phyloP scores from a whole-genome alignment of 1,140 invertebrate species.

The Xylocopa sonorina region DNA sequence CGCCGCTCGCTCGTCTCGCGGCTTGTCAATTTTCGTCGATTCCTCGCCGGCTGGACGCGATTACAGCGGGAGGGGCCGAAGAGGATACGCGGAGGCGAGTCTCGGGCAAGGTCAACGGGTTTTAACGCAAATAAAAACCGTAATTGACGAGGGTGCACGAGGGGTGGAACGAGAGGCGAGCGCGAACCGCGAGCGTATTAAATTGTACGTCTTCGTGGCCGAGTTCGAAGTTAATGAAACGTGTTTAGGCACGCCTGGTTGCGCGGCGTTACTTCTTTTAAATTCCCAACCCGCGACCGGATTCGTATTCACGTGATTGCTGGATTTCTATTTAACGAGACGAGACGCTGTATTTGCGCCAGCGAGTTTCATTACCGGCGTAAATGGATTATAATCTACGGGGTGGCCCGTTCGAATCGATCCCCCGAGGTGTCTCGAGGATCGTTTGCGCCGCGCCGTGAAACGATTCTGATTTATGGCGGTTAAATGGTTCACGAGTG shows the following conservation, averaged over 20 bases:
- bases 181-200: conserved; percentile 2
- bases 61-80: neutral
- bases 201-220: conserved; percentile 33
- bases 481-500: too few relatives aligned
- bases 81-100: conserved; percentile 29
- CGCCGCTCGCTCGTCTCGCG: neutral
- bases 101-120: conserved; percentile 50
- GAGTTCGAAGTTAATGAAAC: conserved; percentile 53
- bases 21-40: conserved; percentile 39
- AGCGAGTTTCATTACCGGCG: too few relatives aligned
- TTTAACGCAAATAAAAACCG: conserved; percentile 41
- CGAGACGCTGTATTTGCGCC: neutral
- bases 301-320: conserved; percentile 18
- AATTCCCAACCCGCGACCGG: conserved; percentile 12
- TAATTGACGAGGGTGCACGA: conserved; percentile 43
- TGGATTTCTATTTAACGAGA: neutral
- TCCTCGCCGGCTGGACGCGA: conserved; percentile 2
- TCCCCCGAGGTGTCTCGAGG: too few relatives aligned
- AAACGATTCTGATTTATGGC: too few relatives aligned
- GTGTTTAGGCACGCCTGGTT: neutral
- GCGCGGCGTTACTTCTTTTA: conserved; percentile 16
- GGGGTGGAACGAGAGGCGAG: too few relatives aligned
- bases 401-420: too few relatives aligned
- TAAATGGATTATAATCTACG: too few relatives aligned
- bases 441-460: too few relatives aligned